phyloP scores from a whole-genome alignment of 2,888 invertebrate genomes.

The Nomada goodeniana region DNA sequence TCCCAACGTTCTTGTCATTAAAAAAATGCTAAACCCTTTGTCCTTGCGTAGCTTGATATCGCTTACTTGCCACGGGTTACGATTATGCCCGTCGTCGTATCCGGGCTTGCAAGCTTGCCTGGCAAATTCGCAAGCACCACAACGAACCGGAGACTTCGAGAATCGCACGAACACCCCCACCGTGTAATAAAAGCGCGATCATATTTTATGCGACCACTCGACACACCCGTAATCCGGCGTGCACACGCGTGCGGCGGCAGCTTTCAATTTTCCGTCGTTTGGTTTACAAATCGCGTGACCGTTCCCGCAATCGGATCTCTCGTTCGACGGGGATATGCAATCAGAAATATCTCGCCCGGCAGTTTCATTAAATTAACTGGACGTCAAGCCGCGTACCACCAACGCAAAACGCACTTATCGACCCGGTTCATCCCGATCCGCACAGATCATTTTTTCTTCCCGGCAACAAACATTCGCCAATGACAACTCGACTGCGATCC shows the following conservation, averaged over 20 bases:
- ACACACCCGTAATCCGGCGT: constrained; percentile 16
- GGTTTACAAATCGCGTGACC: constrained; percentile 15
- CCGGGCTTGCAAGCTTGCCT: constrained; percentile 31
- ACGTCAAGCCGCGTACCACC: neutral
- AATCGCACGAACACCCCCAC: constrained; percentile 22
- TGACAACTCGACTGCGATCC: neutral
- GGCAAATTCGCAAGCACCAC: constrained; percentile 8
- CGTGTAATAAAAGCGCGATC: constrained; percentile 29
- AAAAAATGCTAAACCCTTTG: constrained; percentile 53
- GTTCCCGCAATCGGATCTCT: neutral
- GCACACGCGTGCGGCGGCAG: neutral
- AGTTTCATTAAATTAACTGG: constrained; percentile 31
- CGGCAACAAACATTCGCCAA: neutral
- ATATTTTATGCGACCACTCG: constrained; percentile 3
- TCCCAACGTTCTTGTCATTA: constrained; percentile 4
- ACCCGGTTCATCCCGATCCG: neutral
- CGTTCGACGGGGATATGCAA: neutral
- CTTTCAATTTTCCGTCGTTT: constrained; percentile 31
- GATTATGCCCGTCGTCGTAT: constrained; percentile 56
- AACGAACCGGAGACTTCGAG: neutral
- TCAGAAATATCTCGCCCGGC: constrained; percentile 11
- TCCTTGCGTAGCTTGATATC: constrained; percentile 52
- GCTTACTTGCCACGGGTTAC: constrained; percentile 52
- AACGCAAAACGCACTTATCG: constrained; percentile 9
- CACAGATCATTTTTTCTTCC: neutral